Conservation (phyloP, 1,140 invertebrate species). For the Drosophila pseudoobscura region DNA sequence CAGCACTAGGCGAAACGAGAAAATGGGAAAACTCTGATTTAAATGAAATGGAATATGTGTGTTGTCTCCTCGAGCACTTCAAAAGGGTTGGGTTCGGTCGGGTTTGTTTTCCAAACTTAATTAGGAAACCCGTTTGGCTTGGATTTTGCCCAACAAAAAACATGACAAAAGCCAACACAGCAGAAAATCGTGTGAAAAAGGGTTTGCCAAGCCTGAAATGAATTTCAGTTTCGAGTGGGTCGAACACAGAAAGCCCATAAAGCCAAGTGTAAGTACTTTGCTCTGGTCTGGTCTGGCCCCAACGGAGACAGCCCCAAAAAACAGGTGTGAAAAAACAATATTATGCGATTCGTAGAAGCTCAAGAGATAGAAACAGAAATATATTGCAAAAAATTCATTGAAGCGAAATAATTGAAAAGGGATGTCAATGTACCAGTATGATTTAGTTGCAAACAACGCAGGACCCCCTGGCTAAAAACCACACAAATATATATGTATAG, state of each 20-base stretch:
- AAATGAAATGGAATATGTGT: conserved; percentile 67
- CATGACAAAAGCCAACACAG: conserved; percentile 48
- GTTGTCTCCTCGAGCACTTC: conserved; percentile 34
- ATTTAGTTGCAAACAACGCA: conserved; percentile 51
- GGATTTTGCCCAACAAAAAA: conserved; percentile 9
- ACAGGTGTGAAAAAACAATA: conserved; percentile 59
- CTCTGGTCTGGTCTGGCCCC: conserved; percentile 10
- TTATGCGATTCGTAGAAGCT: conserved; percentile 12
- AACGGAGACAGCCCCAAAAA: conserved; percentile 36
- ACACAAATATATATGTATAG: conserved; percentile 42
- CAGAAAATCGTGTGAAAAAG: conserved; percentile 62
- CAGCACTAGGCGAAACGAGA: conserved; percentile 2
- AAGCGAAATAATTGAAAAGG: conserved; percentile 78
- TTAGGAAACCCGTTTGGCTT: conserved; percentile 59
- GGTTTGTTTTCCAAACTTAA: conserved; percentile 55
- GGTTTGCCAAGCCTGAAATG: conserved; percentile 15
- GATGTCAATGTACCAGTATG: conserved; percentile 45
- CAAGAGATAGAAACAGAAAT: conserved; percentile 38
- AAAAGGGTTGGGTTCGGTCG: conserved; percentile 62
- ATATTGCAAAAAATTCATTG: conserved; percentile 58
- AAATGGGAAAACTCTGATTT: conserved; percentile 50
- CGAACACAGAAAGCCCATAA: conserved; percentile 45
- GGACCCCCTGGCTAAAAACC: conserved; percentile 30
- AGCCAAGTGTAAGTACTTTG: conserved; percentile 44
- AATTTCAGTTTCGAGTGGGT: conserved; percentile 60